phyloP scores from a whole-genome alignment of 37 sponge, comb jelly and placozoan genomes.

The Geodia barretti region DNA sequence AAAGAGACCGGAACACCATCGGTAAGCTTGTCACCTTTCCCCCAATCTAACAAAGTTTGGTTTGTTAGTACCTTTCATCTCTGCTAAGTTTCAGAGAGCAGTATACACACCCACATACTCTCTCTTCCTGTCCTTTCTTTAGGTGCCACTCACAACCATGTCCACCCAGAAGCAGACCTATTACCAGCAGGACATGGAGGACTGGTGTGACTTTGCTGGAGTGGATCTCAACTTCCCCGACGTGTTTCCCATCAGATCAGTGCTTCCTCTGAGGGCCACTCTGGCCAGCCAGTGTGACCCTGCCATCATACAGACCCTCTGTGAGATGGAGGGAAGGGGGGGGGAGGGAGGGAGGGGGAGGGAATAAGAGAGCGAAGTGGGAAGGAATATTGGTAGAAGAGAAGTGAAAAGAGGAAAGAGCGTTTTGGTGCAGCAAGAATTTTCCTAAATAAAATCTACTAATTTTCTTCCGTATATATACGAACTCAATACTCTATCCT shows the following conservation, averaged over 20 bases:
- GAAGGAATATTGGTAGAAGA: too few relatives aligned
- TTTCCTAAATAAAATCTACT: too few relatives aligned
- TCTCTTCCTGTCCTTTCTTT: background rate
- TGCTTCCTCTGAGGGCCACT: slow-evolving; percentile 84
- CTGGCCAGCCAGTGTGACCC: slow-evolving; percentile 61
- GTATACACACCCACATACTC: background rate
- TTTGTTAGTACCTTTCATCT: background rate
- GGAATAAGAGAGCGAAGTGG: too few relatives aligned
- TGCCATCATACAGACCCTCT: slow-evolving; percentile 43
- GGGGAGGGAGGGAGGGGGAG: too few relatives aligned
- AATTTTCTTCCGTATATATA: too few relatives aligned
- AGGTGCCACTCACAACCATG: slow-evolving; percentile 67
- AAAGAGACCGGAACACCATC: slow-evolving; percentile 78
- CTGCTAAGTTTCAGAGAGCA: background rate
- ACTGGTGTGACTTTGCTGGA: slow-evolving; percentile 63
- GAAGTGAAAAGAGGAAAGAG: too few relatives aligned
- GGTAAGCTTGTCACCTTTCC: slow-evolving; percentile 41
- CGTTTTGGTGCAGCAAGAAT: too few relatives aligned
- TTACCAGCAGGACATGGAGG: slow-evolving; percentile 49
- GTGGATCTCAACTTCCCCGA: slow-evolving; percentile 49
- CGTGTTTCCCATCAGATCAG: slow-evolving; percentile 75
- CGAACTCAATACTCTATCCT: too few relatives aligned
- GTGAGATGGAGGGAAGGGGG: too few relatives aligned
- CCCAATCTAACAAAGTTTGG: slow-evolving; percentile 6
- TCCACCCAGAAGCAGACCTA: slow-evolving; percentile 66